Percentiles rank a stretch among this genome's conserved stretches.
phyloP scores from a whole-genome alignment of 2,888 invertebrate species.

The Bellardia bayeri region DNA sequence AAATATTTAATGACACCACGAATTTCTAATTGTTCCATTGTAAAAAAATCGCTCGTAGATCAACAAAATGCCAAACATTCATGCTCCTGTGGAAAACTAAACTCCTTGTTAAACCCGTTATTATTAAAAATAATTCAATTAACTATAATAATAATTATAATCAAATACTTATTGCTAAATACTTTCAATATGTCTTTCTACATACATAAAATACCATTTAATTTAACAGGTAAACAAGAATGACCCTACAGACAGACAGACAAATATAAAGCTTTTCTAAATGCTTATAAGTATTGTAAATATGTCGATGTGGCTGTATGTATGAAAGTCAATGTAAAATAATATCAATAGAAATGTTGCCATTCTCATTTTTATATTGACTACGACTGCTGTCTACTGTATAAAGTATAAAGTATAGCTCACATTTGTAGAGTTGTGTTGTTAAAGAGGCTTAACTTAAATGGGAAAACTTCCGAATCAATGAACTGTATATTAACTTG shows the following conservation, averaged over 20 bases:
- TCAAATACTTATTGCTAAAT: neutral
- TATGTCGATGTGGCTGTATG: constrained; percentile 1
- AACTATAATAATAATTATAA: neutral
- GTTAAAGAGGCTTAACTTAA: constrained; percentile 84
- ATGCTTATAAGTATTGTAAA: neutral
- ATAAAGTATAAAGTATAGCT: neutral
- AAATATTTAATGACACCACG: too few relatives aligned
- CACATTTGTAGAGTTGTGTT: constrained; percentile 4
- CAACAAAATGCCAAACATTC: too few relatives aligned
- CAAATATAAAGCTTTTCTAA: neutral
- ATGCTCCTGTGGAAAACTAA: too few relatives aligned
- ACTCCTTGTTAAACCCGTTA: too few relatives aligned
- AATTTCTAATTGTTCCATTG: too few relatives aligned
- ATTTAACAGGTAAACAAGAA: neutral
- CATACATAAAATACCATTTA: constrained; percentile 13
- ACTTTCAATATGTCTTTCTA: constrained; percentile 20
- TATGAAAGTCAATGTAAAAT: constrained; percentile 5
- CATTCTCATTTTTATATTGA: constrained; percentile 32
- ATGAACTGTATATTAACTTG: constrained; percentile 81
- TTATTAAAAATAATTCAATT: constrained; percentile 18
- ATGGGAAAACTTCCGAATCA: constrained; percentile 84
- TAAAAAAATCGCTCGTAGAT: too few relatives aligned
- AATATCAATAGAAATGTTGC: constrained; percentile 50
- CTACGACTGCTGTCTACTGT: neutral
- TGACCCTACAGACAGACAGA: neutral